Base-by-base conservation (phyloP, 2,888 invertebrate species). In the Nymphalis urticae region DNA sequence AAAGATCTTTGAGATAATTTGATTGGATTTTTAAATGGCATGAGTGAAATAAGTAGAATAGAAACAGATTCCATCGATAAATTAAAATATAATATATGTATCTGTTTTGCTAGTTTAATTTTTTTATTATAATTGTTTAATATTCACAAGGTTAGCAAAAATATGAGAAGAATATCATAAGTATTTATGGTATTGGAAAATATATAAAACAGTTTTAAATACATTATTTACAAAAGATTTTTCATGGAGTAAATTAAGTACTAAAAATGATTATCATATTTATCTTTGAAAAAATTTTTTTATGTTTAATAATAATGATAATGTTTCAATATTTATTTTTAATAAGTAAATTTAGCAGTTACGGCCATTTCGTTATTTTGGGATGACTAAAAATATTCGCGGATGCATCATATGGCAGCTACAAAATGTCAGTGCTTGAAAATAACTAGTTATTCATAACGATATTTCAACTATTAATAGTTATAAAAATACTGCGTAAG, bases 341-440 rank as follows among this genome's bases (percentile, higher is more conserved):
- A 42, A 42, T 19, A 13, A 3, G 36, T 16, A 36, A 58, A 36
- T 58, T 58, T 32, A 24, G 56, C 36, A 5, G 36, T 42, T 42
- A 58, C 42, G 36, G 56, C 56, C 10, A 64, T 56, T 53, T 27
- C 19, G 69, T 64, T 69, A 71, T 68, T 72, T 72, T 62, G 59
- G 53, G 62, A 66, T 50, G 62, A 50, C 68, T 66, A 54, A 68
- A 71, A 63, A 71, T 71, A 71, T 62, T 63, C 50, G 32, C 53
- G 63, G 63, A 68, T 66, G 63, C 66, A 68, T 68, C 71, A 68
- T 63, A 71, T 66, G 68, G 71, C 51, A 64, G 60, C 65, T 62
- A 60, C 48, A 69, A 67, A 62, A 65, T 64, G 56, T 56, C 64
- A 64, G 47, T 56, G 64, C 17, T 56, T 56, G 27, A 48, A 64